Evolutionary conservation across 2,888 invertebrate genomes (phyloP), one percentile per base, ranked within the genome.

Genomic region (Andricus curvator): DNA sequence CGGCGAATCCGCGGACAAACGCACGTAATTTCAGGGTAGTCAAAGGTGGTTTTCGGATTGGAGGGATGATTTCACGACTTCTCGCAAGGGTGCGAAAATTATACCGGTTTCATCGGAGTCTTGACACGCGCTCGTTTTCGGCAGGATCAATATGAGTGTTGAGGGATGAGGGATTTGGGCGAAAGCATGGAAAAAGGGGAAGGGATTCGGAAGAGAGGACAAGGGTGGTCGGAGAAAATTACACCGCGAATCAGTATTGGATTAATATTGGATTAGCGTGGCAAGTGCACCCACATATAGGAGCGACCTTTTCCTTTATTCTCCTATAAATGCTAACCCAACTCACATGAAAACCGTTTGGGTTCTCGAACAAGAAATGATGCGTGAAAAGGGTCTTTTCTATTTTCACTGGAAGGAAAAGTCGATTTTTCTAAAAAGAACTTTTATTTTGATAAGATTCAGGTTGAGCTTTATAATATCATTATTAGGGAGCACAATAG

Each of bases 21-120:
- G 89, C 88, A 89, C 88, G 87, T 90, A 89, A 90, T 91, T 91
- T 89, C 82, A 87, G 82, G 84, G 86, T 83, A 86, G 85, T 78
- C 81, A 84, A 81, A 76, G 67, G 78, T 41, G 80, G 80, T 78
- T 77, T 79, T 68, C 68, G 80, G 64, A 77, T 79, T 79, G 81
- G 60, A 83, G 83, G 80, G 82, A 82, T 68, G 78, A 84, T 83
- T 82, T 83, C 74, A 81, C 81, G 82, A 81, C 80, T 81, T 83
- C 80, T 83, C 79, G 81, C 79, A 80, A 83, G 81, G 85, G 88
- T 86, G 89, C 86, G 88, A 88, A 91, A 89, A 91, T 91, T 91
- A 87, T 86, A 88, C 85, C 85, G 87, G 83, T 85, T 79, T 82
- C 77, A 65, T 78, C 81, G 77, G 84, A 78, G 82, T 80, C 83